A percentile compares a stretch with the other conserved stretches of the same genome.
Evolutionary conservation across 2,113 vertebrate genomes (phyloP).

Genomic region (Phylloscopus whistleri): DNA sequence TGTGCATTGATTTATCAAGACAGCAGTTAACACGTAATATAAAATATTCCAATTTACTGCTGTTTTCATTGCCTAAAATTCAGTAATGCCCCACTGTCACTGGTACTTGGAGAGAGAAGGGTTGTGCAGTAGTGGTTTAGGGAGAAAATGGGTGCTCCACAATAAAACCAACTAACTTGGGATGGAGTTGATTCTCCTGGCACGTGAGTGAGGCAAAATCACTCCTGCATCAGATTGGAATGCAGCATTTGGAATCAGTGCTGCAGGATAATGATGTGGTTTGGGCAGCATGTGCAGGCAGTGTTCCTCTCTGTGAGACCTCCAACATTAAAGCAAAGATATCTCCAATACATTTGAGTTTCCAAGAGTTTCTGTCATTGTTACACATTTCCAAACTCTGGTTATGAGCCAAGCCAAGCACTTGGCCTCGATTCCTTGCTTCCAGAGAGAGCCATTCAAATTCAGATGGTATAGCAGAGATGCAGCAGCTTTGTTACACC

Average conservation of each 20-base stretch:
- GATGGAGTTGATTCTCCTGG: neutral
- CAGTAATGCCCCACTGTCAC: neutral
- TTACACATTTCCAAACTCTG: neutral
- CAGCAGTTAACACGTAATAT: neutral
- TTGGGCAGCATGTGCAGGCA: neutral
- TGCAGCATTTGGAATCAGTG: neutral
- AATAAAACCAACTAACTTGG: neutral
- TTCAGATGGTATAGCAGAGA: neutral
- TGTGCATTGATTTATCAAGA: neutral
- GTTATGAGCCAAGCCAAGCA: neutral
- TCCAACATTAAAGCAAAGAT: neutral
- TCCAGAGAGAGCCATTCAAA: neutral
- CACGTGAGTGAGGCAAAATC: neutral
- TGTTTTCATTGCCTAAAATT: neutral
- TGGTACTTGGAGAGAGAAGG: neutral
- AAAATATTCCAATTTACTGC: neutral
- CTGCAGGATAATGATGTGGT: neutral
- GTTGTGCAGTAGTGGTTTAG: neutral
- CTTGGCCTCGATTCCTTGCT: neutral
- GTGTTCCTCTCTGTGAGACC: neutral
- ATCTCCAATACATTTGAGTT: neutral
- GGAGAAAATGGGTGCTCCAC: neutral
- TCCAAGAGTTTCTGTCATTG: neutral
- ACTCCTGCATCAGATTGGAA: neutral
- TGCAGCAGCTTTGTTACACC: neutral